These are phyloP conservation scores for Falco novaeseelandiae DNA, from an alignment of 2,797 vertebrate genomes.

Conservation along the genomic window DNA sequence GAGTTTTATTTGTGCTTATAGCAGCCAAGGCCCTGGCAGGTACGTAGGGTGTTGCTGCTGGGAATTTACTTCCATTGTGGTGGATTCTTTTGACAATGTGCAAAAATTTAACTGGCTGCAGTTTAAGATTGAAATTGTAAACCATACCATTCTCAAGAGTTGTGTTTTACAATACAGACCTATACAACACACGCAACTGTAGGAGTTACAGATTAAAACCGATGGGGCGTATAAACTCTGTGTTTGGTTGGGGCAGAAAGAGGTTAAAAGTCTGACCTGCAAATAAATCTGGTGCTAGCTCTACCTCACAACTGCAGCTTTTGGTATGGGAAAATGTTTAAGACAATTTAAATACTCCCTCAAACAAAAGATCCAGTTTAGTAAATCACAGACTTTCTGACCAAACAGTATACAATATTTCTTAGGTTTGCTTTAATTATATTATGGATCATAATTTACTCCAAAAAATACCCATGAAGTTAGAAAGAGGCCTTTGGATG, in stretches of 20 bases:
- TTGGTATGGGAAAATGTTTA: neutral
- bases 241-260: neutral
- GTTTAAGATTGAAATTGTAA: conserved; percentile 14
- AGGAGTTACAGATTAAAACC: conserved; percentile 40
- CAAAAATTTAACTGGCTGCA: conserved; percentile 49
- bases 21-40: neutral
- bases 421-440: neutral
- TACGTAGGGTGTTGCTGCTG: neutral
- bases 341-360: neutral
- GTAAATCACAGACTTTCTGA: neutral
- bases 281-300: neutral
- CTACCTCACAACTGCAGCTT: neutral
- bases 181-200: neutral
- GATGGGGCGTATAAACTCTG: conserved; percentile 39
- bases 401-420: neutral
- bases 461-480: neutral
- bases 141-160: neutral
- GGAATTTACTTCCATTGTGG: conserved; percentile 18
- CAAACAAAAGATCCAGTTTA: neutral
- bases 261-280: conserved; percentile 52
- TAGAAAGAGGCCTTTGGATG: neutral
- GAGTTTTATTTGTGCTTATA: conserved; percentile 2
- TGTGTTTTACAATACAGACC: conserved; percentile 36
- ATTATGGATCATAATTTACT: neutral
- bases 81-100: conserved; percentile 41